These are phyloP conservation scores for Pristiophorus japonicus DNA, from an alignment of 2,113 vertebrate species.

Conservation along the genomic window DNA sequence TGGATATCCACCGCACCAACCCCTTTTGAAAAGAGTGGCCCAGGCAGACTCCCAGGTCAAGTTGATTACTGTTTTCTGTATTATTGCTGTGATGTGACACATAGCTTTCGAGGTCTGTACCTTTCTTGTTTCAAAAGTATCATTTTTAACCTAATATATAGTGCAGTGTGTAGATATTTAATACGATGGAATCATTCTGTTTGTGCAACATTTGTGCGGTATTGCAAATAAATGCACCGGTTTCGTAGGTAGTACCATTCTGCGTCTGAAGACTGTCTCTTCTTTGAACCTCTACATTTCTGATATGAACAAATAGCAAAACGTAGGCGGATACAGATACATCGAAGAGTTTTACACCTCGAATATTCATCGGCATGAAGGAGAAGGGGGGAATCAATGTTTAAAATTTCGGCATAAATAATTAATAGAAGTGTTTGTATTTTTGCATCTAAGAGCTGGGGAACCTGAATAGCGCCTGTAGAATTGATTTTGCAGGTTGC, in stretches of 20 bases:
- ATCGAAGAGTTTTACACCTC: slow-evolving; percentile 17
- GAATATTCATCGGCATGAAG: slow-evolving; percentile 35
- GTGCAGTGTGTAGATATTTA: background rate
- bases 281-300: background rate
- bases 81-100: background rate
- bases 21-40: background rate
- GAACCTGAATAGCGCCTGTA: slow-evolving; percentile 39
- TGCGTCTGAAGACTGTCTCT: background rate
- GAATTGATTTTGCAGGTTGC: background rate
- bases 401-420: slow-evolving; percentile 54
- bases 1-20: background rate
- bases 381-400: slow-evolving; percentile 45
- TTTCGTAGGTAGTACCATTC: background rate
- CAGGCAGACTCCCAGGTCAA: background rate
- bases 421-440: slow-evolving; percentile 53
- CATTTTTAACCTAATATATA: background rate
- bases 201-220: background rate
- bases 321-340: background rate
- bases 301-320: background rate
- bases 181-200: background rate
- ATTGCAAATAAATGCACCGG: background rate
- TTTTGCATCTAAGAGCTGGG: slow-evolving; percentile 46
- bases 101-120: background rate
- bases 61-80: background rate
- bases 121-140: background rate